Evolutionary conservation across 92 coral and sea anemone genomes (phyloP).

Genomic region (Zoanthus gigantus): DNA sequence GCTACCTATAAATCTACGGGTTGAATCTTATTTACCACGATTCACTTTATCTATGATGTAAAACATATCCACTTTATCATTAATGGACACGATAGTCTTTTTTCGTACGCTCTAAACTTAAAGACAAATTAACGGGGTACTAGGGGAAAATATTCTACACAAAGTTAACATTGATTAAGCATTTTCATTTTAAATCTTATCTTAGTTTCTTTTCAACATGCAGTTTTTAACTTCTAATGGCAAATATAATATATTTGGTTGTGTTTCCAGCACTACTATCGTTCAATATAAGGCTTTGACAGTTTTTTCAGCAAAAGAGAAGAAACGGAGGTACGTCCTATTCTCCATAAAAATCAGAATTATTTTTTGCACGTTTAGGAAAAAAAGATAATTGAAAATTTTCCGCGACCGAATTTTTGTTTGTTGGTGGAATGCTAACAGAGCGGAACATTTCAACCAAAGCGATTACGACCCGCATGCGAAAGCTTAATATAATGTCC

Average conservation of each 20-base stretch:
- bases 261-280: not conserved
- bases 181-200: not conserved
- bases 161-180: too few relatives aligned
- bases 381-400: not conserved
- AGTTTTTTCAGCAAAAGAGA: not conserved
- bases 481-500: constrained; percentile 3
- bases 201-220: not conserved
- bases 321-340: not conserved
- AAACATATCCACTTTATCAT: too few relatives aligned
- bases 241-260: not conserved
- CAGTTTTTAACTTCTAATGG: not conserved
- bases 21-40: too few relatives aligned
- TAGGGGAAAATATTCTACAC: too few relatives aligned
- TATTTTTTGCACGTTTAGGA: not conserved
- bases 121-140: too few relatives aligned
- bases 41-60: too few relatives aligned
- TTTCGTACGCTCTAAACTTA: too few relatives aligned
- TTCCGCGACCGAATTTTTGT: not conserved
- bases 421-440: not conserved
- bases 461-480: not conserved
- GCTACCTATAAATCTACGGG: not conserved
- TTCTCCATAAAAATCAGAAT: not conserved
- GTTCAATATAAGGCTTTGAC: not conserved
- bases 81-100: too few relatives aligned
- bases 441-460: not conserved